phyloP scores from a whole-genome alignment of 2,888 invertebrate species.

The Arrhopalites spinosus region DNA sequence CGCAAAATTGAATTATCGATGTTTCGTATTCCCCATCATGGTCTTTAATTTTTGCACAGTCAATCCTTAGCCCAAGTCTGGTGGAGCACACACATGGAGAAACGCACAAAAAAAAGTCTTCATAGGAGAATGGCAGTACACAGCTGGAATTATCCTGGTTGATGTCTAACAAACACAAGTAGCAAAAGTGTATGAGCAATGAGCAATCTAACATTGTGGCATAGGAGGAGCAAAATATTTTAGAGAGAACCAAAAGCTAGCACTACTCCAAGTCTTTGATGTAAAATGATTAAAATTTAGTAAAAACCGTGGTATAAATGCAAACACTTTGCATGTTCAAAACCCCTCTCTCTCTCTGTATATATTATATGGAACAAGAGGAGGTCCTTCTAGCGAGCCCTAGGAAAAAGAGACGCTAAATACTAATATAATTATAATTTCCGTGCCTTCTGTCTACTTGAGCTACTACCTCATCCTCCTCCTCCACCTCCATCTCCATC shows the following conservation, averaged over 20 bases:
- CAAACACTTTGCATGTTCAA: background rate
- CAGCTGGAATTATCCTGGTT: background rate
- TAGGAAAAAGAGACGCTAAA: background rate
- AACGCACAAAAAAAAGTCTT: too few relatives aligned
- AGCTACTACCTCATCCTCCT: too few relatives aligned
- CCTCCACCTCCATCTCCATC: background rate
- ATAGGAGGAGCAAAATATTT: too few relatives aligned
- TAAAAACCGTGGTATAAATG: background rate
- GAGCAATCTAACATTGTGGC: too few relatives aligned
- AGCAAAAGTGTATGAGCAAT: too few relatives aligned
- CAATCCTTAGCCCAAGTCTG: background rate
- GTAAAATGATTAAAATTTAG: constrained; percentile 3
- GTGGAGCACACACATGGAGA: background rate
- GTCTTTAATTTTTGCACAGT: constrained; percentile 12
- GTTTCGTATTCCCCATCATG: constrained; percentile 26
- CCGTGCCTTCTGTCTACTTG: background rate
- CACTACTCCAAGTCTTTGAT: constrained; percentile 1
- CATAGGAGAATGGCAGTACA: background rate
- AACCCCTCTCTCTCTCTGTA: too few relatives aligned
- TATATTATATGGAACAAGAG: too few relatives aligned
- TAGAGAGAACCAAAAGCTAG: too few relatives aligned
- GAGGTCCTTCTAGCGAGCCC: background rate
- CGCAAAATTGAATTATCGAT: constrained; percentile 28
- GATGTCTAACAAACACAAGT: background rate
- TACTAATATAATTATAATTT: background rate